Evolutionary conservation across 2,113 vertebrate genomes (phyloP).

Genomic region (Nothoprocta perdicaria): DNA sequence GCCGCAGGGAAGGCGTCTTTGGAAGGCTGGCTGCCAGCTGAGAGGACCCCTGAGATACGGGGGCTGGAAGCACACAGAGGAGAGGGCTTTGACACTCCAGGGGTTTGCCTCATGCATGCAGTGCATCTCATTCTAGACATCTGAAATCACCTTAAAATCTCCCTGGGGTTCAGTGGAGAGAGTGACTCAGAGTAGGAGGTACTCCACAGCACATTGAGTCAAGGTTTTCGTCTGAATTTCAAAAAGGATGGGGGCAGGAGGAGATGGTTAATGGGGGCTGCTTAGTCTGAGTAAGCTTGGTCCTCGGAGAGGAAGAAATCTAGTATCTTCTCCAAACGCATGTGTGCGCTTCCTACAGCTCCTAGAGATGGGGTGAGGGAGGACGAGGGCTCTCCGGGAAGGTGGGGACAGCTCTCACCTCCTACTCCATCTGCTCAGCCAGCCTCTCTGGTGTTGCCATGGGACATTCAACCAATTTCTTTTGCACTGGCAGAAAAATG

Average conservation of each 20-base stretch:
- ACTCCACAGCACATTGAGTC: neutral
- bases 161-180: neutral
- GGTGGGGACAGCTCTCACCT: accelerated
- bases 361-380: neutral
- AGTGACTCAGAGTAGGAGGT: neutral
- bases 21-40: neutral
- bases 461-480: neutral
- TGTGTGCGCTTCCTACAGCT: neutral
- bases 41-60: neutral
- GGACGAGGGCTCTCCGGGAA: neutral
- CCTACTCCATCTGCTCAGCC: accelerated
- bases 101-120: neutral
- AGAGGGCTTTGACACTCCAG: neutral
- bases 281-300: neutral
- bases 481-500: neutral
- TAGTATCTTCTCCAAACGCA: neutral
- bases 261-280: neutral
- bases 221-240: constrained; percentile 14
- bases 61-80: neutral
- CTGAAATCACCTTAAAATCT: constrained; percentile 26
- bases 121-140: neutral
- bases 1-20: neutral
- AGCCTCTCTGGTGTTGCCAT: neutral
- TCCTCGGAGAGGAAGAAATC: neutral
- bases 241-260: neutral